Conservation (phyloP, 2,797 vertebrate genomes). For the Sebastes reedi region DNA sequence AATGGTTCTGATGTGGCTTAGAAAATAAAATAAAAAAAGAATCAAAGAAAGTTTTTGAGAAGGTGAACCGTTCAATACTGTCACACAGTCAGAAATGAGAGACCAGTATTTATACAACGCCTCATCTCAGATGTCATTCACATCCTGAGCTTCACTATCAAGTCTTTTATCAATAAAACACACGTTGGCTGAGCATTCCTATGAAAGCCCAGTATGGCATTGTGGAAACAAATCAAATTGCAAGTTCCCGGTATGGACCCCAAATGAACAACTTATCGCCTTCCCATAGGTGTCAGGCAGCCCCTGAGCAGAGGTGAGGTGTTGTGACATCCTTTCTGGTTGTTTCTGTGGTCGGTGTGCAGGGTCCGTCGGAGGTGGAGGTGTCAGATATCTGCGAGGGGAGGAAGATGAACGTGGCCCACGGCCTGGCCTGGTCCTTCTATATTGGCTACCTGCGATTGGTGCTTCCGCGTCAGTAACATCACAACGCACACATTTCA, state of each 20-base stretch:
- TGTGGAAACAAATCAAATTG: no score
- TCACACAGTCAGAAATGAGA: neutral
- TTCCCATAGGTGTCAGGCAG: no score
- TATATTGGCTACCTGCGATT: constrained; percentile 89
- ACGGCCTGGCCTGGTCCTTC: constrained; percentile 93
- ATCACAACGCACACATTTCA: neutral
- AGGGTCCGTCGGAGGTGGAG: constrained; percentile 83
- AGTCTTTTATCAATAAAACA: no score
- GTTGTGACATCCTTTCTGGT: constrained; percentile 8
- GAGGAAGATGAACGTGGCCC: constrained; percentile 87
- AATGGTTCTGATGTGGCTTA: neutral
- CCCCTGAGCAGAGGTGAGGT: neutral
- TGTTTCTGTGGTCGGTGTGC: constrained; percentile 32
- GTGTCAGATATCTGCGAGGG: constrained; percentile 86
- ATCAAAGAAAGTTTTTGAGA: neutral
- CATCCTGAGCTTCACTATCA: neutral
- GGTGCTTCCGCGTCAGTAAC: constrained; percentile 86
- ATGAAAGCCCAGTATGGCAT: no score
- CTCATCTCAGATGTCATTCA: neutral
- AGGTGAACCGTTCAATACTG: neutral
- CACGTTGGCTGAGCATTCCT: no score
- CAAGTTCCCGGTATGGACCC: no score
- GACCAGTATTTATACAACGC: neutral
- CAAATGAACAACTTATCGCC: no score
- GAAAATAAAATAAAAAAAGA: neutral